phyloP scores from a whole-genome alignment of 2,113 vertebrate genomes.

The Baryphthengus martii region DNA sequence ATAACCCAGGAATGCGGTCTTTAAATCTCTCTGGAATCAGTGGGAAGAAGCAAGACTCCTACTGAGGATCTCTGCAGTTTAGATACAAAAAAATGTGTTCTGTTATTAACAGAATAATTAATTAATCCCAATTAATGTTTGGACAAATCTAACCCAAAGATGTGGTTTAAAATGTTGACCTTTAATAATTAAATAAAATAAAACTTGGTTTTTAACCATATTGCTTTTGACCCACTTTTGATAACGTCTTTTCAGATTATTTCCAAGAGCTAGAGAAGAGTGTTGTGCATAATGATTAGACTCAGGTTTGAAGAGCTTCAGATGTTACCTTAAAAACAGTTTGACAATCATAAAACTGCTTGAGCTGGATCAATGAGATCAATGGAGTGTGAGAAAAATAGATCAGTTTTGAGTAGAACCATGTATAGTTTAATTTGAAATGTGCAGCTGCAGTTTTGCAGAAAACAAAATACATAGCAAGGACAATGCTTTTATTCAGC shows the following conservation, averaged over 20 bases:
- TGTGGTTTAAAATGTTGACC: not conserved
- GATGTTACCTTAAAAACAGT: not conserved
- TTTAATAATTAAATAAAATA: not conserved
- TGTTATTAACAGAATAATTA: not conserved
- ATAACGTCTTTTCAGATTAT: not conserved
- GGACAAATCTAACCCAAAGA: not conserved
- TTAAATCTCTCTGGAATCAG: not conserved
- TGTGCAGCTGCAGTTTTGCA: conserved; percentile 37
- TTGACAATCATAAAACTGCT: not conserved
- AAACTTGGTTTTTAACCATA: not conserved
- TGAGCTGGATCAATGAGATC: not conserved
- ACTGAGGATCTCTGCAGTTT: not conserved
- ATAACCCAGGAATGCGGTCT: not conserved
- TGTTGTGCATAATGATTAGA: not conserved
- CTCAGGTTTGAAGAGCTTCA: not conserved
- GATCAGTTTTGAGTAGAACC: conserved; percentile 19
- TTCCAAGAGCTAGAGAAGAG: not conserved
- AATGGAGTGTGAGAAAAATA: conserved; percentile 30
- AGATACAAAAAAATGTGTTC: not conserved
- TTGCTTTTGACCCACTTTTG: not conserved
- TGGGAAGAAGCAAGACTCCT: not conserved
- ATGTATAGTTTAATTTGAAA: conserved; percentile 18
- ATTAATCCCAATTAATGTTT: not conserved
- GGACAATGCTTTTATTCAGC: conserved; percentile 59
- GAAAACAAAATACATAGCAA: conserved; percentile 30